Evolutionary conservation across 2,113 vertebrate species (phyloP).

Genomic region (Neomonachus schauinslandi): DNA sequence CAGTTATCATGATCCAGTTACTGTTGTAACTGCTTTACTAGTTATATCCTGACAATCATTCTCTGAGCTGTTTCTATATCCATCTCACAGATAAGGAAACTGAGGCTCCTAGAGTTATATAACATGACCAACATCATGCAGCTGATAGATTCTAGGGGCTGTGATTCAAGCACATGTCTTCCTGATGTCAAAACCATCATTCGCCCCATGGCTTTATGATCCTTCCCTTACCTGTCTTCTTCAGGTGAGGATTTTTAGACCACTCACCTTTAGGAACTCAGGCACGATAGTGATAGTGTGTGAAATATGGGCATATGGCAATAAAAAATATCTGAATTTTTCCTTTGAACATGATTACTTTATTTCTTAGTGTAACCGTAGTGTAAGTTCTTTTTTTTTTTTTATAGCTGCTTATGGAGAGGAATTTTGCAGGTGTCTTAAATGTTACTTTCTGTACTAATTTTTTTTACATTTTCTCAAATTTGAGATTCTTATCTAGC

Average conservation of each 20-base stretch:
- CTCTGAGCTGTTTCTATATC: not conserved
- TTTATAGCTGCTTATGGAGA: not conserved
- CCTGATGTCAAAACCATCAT: not conserved
- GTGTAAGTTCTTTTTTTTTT: not conserved
- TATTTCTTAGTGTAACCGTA: not conserved
- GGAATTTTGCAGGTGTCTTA: not conserved
- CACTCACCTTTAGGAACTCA: not conserved
- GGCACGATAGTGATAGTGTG: not conserved
- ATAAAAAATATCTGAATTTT: not conserved
- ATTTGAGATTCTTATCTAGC: not conserved
- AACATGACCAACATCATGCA: not conserved
- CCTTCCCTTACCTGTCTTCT: not conserved
- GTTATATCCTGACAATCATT: not conserved
- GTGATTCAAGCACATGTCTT: not conserved
- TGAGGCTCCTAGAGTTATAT: not conserved
- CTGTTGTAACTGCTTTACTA: not conserved
- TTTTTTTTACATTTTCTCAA: not conserved
- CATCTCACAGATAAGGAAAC: not conserved
- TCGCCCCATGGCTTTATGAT: not conserved
- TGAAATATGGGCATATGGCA: not conserved
- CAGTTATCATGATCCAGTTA: too few species aligned
- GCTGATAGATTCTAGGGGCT: not conserved
- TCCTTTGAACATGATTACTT: not conserved
- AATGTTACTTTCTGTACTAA: conserved; percentile 31
- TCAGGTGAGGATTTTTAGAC: not conserved